These are phyloP conservation scores for Calliopsis andreniformis DNA, from an alignment of 1,140 invertebrate species.

Conservation along the genomic window DNA sequence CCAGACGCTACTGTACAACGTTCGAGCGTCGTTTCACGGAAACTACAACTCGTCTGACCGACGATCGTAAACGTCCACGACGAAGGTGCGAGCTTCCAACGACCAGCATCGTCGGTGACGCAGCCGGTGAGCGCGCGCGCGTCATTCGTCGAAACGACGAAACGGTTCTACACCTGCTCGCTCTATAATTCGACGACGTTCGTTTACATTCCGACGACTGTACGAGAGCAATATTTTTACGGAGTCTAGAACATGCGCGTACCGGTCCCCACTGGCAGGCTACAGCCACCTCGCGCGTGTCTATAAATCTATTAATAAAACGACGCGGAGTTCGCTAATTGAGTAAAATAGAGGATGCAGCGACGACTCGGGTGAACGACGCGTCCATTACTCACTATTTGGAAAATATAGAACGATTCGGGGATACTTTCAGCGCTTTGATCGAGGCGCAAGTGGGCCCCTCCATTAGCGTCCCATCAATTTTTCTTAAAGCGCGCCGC, in stretches of 20 bases:
- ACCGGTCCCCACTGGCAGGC: background rate
- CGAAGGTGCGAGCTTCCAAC: conserved; percentile 20
- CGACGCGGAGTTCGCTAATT: conserved; percentile 40
- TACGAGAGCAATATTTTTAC: conserved; percentile 58
- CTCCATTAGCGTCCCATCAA: no score
- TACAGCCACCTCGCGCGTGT: background rate
- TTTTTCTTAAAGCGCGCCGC: no score
- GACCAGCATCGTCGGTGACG: conserved; percentile 14
- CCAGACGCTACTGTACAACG: background rate
- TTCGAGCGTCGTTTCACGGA: conserved; percentile 39
- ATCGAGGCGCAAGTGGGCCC: background rate
- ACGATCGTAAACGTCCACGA: conserved; percentile 54
- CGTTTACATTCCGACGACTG: conserved; percentile 30
- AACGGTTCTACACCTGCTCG: conserved; percentile 59
- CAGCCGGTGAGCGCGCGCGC: conserved; percentile 13
- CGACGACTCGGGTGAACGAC: background rate
- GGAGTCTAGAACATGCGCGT: conserved; percentile 21
- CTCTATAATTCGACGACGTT: conserved; percentile 54
- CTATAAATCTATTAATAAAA: conserved; percentile 45
- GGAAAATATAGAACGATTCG: background rate
- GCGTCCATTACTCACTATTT: conserved; percentile 5
- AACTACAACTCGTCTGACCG: conserved; percentile 41
- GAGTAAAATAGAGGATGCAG: conserved; percentile 3
- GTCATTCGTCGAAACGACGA: conserved; percentile 61
- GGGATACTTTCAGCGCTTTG: background rate